phyloP scores from a whole-genome alignment of 2,888 invertebrate species.

The Fissipunctia ypsillon region DNA sequence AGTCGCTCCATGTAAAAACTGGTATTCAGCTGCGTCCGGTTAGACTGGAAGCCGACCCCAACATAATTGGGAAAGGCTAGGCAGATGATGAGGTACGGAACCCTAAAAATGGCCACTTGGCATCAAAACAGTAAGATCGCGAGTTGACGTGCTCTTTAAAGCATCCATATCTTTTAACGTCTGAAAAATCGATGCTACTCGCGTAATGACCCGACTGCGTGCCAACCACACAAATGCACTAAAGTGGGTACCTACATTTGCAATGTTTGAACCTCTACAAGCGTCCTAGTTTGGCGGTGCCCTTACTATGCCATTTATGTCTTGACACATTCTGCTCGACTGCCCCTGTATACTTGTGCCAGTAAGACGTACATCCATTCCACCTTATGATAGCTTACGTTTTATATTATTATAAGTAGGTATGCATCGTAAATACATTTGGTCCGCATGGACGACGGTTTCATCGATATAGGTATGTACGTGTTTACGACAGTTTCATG shows the following conservation, averaged over 20 bases:
- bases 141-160: conserved; percentile 30
- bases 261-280: conserved; percentile 42
- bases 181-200: conserved; percentile 57
- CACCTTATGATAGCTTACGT: conserved; percentile 1
- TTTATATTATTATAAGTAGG: conserved; percentile 19
- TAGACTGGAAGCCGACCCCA: too few species aligned
- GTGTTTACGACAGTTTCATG: conserved; percentile 34
- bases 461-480: conserved; percentile 19
- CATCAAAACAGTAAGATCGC: conserved; percentile 3
- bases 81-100: too few species aligned
- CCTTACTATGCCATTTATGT: conserved; percentile 48
- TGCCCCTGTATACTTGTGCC: conserved; percentile 22
- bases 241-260: conserved; percentile 34
- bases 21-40: too few species aligned
- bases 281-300: conserved; percentile 36
- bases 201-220: conserved; percentile 62
- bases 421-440: conserved; percentile 32
- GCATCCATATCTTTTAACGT: conserved; percentile 40
- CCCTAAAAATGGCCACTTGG: conserved; percentile 19
- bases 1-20: too few species aligned
- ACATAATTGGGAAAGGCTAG: too few species aligned
- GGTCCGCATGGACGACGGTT: not conserved
- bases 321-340: conserved; percentile 35
- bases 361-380: conserved; percentile 21
- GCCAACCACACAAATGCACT: conserved; percentile 64